phyloP scores from a whole-genome alignment of 2,113 vertebrate genomes.

The Herpailurus yagouaroundi region DNA sequence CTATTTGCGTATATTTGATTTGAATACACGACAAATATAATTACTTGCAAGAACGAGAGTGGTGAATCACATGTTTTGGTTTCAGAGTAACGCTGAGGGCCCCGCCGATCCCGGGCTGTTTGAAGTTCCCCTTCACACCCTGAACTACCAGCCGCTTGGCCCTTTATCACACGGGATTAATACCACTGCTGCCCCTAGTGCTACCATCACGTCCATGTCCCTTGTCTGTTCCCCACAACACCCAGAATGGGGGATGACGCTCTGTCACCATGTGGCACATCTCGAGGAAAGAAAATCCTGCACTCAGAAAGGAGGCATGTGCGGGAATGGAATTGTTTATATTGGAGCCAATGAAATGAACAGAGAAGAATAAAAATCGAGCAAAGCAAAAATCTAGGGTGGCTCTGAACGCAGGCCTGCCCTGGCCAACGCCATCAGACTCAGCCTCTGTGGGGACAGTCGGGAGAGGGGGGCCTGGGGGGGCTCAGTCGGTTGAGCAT shows the following conservation, averaged over 20 bases:
- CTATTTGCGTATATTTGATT: background rate
- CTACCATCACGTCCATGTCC: accelerated
- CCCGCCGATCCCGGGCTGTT: background rate
- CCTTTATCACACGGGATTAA: accelerated
- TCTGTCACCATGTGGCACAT: background rate
- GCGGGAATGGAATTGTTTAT: background rate
- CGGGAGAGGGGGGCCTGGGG: no score
- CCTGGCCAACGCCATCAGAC: background rate
- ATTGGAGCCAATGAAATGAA: background rate
- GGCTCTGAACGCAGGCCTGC: no score
- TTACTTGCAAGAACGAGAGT: background rate
- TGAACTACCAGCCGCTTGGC: no score
- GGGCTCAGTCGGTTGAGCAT: no score
- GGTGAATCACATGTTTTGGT: background rate
- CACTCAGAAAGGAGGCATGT: background rate
- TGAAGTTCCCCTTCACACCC: background rate
- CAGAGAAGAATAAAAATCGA: background rate
- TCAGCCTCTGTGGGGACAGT: background rate
- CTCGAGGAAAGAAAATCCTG: background rate
- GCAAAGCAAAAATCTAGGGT: background rate
- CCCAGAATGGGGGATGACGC: no score
- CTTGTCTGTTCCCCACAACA: no score
- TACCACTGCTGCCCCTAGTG: accelerated
- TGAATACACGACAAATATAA: background rate
- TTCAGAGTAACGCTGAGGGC: background rate